Conservation (phyloP, 2,797 vertebrate species). For the Megaceryle alcyon region DNA sequence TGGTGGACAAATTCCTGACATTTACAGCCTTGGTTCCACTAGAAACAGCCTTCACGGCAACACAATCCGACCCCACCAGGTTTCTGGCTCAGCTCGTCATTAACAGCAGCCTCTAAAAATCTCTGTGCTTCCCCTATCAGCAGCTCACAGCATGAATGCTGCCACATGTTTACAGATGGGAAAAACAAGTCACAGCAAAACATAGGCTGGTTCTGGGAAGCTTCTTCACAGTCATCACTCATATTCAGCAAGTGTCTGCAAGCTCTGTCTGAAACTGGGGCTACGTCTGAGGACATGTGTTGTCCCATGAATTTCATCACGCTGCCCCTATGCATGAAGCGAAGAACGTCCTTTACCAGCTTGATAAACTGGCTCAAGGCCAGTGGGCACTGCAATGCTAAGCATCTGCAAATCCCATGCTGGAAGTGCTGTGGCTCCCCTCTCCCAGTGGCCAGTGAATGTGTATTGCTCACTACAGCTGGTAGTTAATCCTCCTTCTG, state of each 20-base stretch:
- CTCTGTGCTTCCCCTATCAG: background rate
- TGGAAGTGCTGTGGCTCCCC: background rate
- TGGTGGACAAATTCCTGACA: slow-evolving; percentile 15
- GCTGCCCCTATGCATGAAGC: fast-evolving
- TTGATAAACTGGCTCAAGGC: background rate
- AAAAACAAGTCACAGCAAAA: background rate
- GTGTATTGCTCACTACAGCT: background rate
- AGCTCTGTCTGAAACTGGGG: background rate
- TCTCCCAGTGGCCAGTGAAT: background rate
- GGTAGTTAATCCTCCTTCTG: background rate
- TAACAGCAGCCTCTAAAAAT: background rate
- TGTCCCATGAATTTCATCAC: fast-evolving
- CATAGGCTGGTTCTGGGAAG: background rate
- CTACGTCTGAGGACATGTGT: background rate
- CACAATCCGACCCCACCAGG: background rate
- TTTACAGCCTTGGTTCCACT: background rate
- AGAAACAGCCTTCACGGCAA: background rate
- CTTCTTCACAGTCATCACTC: background rate
- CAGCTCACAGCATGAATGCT: background rate
- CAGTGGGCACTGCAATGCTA: background rate
- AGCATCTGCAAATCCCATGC: background rate
- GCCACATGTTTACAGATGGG: background rate
- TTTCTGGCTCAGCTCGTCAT: slow-evolving; percentile 1
- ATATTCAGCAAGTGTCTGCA: background rate
- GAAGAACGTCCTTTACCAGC: background rate